Base-by-base conservation (phyloP, 2,113 vertebrate species). In the Acrocephalus kingi region DNA sequence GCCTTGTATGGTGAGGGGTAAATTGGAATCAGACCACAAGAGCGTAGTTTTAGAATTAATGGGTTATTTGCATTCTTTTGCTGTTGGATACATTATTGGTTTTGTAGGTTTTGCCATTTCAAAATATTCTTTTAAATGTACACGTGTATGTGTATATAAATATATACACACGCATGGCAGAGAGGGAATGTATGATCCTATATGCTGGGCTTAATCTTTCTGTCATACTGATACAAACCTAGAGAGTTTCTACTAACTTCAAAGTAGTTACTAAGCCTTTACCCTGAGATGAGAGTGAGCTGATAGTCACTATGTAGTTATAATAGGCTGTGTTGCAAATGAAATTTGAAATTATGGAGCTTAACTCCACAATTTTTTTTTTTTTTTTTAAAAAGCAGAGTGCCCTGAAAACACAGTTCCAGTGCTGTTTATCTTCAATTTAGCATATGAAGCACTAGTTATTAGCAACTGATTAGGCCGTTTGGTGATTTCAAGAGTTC, bases 401-500 rank as follows among this genome's bases (percentile, higher is more conserved):
- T 68, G 33, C 68, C 59, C 84, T 94, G 59, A 91, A 94, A 93
- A 87, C 55, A 84, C 39, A 69, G 64, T 56, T 96, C 69, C 85
- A 74, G 63, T 96, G 85, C 86, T 90, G 73, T 95, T 89, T 89
- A 51, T 93, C 64, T 54, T 94, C 68, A 92, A 43, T 72, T 49
- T 71, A 37, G 11, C 64, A 46, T 45, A 41, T n/a, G 55, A 84
- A 94, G 37, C 63, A 58, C 55, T 83, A 93, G 33, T n/a, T 87
- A 69, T 74, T 95, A 90, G 66, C 61, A 93, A 62, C 59, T 87
- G 27, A 87, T 72, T 80, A 85, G 52, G 43, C 66, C 90, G 55
- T 77, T 86, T 74, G 84, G 67, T 77, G 79, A 90, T 85, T 52
- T 84, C 66, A 90, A n/a, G 52, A 82, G 83, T 95, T 97, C 91